Conservation (phyloP, 1,140 invertebrate species). For the Papilio glaucus region DNA sequence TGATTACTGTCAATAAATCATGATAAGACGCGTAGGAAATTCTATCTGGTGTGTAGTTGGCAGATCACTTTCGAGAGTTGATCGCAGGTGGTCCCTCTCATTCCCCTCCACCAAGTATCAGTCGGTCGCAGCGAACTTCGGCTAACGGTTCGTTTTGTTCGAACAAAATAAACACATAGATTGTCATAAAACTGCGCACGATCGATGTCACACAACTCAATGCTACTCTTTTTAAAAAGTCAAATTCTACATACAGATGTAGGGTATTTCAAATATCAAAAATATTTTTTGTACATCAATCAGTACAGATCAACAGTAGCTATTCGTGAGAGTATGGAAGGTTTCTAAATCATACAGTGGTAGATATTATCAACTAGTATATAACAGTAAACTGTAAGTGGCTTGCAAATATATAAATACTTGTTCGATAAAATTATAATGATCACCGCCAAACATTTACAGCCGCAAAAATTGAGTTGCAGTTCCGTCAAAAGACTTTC, state of each 20-base stretch:
- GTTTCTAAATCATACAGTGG: not conserved
- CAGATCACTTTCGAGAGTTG: constrained; percentile 65
- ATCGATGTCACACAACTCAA: constrained; percentile 39
- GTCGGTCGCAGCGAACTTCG: constrained; percentile 32
- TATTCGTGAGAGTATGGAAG: not conserved
- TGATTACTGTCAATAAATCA: constrained; percentile 1
- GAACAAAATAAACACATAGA: constrained; percentile 59
- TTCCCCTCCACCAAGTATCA: constrained; percentile 34
- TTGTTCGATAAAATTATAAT: no score
- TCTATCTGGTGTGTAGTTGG: constrained; percentile 55
- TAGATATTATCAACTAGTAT: not conserved
- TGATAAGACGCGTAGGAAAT: constrained; percentile 38
- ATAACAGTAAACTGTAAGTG: no score
- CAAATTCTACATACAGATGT: no score
- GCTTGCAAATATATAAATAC: no score
- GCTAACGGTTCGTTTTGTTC: constrained; percentile 70
- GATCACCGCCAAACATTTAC: no score
- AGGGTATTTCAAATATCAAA: no score
- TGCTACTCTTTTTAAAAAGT: not conserved
- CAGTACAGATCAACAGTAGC: not conserved
- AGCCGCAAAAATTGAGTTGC: no score
- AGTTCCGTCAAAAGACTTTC: no score
- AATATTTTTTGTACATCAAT: no score
- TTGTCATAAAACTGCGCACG: constrained; percentile 43
- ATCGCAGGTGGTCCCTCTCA: constrained; percentile 54